These are phyloP conservation scores for Buceros bicornis DNA, from an alignment of 2,797 vertebrate genomes.

Conservation along the genomic window DNA sequence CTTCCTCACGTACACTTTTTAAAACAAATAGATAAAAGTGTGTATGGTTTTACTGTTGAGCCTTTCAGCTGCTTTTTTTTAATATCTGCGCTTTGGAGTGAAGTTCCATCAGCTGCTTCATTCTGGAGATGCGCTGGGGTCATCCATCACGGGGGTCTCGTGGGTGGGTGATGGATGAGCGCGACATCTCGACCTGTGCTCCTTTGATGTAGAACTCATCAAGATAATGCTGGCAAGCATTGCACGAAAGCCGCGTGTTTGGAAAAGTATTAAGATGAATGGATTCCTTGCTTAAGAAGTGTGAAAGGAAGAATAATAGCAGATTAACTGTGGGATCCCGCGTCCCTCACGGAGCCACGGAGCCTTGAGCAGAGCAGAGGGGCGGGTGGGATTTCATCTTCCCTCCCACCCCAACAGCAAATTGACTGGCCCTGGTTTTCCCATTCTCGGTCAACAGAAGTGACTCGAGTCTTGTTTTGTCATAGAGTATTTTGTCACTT, in stretches of 20 bases:
- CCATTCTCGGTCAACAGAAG: conserved; percentile 8
- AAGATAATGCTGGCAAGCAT: conserved; percentile 71
- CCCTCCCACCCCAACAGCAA: not conserved
- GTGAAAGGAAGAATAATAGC: conserved; percentile 65
- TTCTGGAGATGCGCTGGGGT: not conserved
- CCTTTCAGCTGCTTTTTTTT: conserved; percentile 29
- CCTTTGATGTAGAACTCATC: conserved; percentile 73
- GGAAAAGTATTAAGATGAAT: conserved; percentile 60
- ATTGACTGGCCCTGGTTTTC: not conserved
- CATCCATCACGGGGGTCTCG: conserved; percentile 7
- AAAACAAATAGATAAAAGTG: conserved; percentile 61
- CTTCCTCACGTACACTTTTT: conserved; percentile 3
- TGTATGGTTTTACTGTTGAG: not conserved
- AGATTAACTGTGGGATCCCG: conserved; percentile 13
- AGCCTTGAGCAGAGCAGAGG: not conserved
- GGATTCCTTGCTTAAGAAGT: conserved; percentile 61
- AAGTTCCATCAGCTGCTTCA: conserved; percentile 42
- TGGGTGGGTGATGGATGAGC: conserved; percentile 12
- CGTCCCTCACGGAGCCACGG: not conserved
- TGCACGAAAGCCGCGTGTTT: conserved; percentile 57
- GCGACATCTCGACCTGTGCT: not conserved
- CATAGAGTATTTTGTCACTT: not conserved
- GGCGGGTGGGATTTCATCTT: conserved; percentile 15
- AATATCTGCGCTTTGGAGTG: conserved; percentile 18
- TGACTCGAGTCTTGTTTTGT: not conserved